Percentiles rank a stretch among this genome's conserved stretches.
Conservation (phyloP, 2,113 vertebrate species). For the Notechis scutatus region DNA sequence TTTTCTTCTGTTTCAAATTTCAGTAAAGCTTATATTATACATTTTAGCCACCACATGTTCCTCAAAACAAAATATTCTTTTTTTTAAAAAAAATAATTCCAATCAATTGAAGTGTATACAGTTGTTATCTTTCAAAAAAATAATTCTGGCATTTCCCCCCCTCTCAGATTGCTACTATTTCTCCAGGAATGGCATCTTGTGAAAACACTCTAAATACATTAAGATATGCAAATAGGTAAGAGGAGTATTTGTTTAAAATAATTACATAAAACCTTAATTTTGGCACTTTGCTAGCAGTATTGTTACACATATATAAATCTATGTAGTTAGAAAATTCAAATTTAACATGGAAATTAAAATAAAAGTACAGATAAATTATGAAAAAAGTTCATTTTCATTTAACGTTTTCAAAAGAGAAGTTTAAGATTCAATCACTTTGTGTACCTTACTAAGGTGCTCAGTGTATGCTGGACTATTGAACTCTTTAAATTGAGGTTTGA, state of each 20-base stretch:
- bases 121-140: neutral
- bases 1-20: neutral
- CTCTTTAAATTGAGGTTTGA: neutral
- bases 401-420: neutral
- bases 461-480: neutral
- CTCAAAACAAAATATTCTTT: neutral
- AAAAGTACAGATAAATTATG: neutral
- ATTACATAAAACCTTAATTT: neutral
- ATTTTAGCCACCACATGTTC: neutral
- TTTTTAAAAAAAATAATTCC: neutral
- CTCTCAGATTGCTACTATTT: conserved; percentile 92
- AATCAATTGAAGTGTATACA: neutral
- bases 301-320: neutral
- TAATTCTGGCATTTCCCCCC: conserved; percentile 11
- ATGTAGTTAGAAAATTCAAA: conserved; percentile 9
- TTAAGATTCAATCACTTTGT: neutral
- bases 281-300: neutral
- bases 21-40: neutral
- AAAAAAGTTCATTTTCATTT: neutral
- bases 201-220: conserved; percentile 97
- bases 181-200: conserved; percentile 97
- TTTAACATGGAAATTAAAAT: neutral
- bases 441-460: neutral
- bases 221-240: conserved; percentile 97
- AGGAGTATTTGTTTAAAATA: conserved; percentile 28